Evolutionary conservation across 2,113 vertebrate species (phyloP).

Genomic region (Gallinago undulata): DNA sequence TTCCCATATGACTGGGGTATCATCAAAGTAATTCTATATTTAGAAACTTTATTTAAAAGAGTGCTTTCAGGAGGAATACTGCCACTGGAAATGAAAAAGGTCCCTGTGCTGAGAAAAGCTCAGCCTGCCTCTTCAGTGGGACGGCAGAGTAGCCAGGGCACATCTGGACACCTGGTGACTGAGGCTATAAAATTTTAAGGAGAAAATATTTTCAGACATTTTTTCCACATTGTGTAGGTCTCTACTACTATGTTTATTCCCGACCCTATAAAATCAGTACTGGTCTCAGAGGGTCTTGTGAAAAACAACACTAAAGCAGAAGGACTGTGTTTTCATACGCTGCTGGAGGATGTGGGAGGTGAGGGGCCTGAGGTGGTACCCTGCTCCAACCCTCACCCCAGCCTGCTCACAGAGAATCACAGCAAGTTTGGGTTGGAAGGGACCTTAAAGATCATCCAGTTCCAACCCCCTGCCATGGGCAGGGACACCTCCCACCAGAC

Average conservation of each 20-base stretch:
- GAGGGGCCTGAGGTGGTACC: neutral
- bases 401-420: no score
- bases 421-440: neutral
- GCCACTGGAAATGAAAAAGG: neutral
- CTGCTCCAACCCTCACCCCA: no score
- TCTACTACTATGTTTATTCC: rapidly evolving
- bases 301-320: rapidly evolving
- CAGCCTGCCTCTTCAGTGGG: neutral
- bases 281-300: neutral
- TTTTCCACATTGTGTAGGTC: rapidly evolving
- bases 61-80: neutral
- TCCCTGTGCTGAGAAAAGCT: rapidly evolving
- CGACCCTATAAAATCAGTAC: rapidly evolving
- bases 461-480: neutral
- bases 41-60: neutral
- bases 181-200: neutral
- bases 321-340: rapidly evolving
- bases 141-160: rapidly evolving
- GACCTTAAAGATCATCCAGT: neutral
- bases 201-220: neutral
- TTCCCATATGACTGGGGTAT: neutral
- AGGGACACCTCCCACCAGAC: neutral
- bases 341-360: rapidly evolving
- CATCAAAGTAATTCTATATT: neutral
- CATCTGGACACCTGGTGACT: rapidly evolving